Percentiles rank a stretch among this genome's conserved stretches.
phyloP scores from a whole-genome alignment of 1,140 invertebrate species.

The Drosophila murphyi region DNA sequence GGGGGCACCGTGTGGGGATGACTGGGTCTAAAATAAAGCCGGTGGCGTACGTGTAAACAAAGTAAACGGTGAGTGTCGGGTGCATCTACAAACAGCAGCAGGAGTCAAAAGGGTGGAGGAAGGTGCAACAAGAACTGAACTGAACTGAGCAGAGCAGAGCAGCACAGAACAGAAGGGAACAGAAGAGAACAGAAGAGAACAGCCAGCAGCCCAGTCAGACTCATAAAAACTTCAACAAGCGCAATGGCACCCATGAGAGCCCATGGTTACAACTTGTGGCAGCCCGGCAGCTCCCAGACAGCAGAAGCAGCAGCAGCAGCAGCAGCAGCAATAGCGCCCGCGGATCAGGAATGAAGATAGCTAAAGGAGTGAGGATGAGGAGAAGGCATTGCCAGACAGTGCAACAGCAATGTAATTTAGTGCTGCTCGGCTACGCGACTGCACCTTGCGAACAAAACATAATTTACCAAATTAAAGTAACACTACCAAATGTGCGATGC shows the following conservation, averaged over 20 bases:
- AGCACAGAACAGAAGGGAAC: no score
- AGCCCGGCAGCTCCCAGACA: conserved; percentile 53
- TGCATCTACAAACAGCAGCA: background rate
- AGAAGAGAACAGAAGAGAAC: no score
- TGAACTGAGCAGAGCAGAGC: no score
- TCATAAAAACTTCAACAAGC: conserved; percentile 81
- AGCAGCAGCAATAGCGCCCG: conserved; percentile 12
- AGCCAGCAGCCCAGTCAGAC: conserved; percentile 53
- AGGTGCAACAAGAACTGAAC: no score
- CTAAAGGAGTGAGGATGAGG: background rate
- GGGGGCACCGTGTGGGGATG: background rate
- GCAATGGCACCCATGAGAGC: conserved; percentile 74
- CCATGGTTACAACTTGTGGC: conserved; percentile 75
- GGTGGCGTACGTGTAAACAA: conserved; percentile 72
- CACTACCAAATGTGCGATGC: conserved; percentile 21
- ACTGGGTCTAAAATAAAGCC: conserved; percentile 30
- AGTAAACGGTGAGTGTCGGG: conserved; percentile 44
- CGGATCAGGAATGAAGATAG: background rate
- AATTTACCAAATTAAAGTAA: conserved; percentile 78
- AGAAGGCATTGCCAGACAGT: background rate
- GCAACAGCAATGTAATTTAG: conserved; percentile 35
- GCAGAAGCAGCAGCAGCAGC: conserved; percentile 14
- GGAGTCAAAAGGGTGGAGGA: background rate
- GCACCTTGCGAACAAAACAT: conserved; percentile 72
- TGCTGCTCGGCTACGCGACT: conserved; percentile 20